phyloP scores from a whole-genome alignment of 2,113 vertebrate genomes.

The Phaethon lepturus region DNA sequence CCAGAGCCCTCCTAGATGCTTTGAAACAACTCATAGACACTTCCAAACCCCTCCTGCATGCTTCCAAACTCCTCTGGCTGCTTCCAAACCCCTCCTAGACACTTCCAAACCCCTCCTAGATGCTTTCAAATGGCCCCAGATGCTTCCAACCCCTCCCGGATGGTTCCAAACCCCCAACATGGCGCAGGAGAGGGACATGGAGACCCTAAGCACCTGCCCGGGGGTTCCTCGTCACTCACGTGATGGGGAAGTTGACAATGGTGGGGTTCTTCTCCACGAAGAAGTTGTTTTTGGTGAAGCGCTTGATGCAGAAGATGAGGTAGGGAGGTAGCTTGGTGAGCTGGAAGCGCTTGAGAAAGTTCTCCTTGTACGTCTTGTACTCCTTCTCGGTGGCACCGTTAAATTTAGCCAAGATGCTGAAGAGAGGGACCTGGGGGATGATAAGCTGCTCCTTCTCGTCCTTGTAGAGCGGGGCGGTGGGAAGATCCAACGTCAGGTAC shows the following conservation, averaged over 20 bases:
- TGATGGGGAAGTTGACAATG: slow-evolving; percentile 98
- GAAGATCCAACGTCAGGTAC: slow-evolving; percentile 94
- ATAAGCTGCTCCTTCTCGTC: slow-evolving; percentile 99
- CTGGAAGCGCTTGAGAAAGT: slow-evolving; percentile 97
- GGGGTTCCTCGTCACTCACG: slow-evolving; percentile 74
- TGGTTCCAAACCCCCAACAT: accelerated
- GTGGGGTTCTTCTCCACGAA: slow-evolving; percentile 99
- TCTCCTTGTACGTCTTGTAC: slow-evolving; percentile 99
- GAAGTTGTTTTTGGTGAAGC: slow-evolving; percentile 99
- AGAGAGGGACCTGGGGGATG: slow-evolving; percentile 96
- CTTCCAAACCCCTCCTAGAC: too few species aligned
- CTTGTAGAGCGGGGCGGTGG: slow-evolving; percentile 95
- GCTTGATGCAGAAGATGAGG: slow-evolving; percentile 97
- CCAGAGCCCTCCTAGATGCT: too few species aligned
- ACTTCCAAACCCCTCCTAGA: neutral
- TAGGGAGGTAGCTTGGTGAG: slow-evolving; percentile 93
- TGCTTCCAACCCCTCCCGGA: too few species aligned
- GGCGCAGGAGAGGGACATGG: accelerated
- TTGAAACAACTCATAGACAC: neutral
- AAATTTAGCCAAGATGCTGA: slow-evolving; percentile 96
- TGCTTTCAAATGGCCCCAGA: too few species aligned
- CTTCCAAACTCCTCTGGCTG: too few species aligned
- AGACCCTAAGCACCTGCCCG: neutral
- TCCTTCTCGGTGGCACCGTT: slow-evolving; percentile 95
- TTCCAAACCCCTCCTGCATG: neutral